Base-by-base conservation (phyloP, 2,888 invertebrate genomes). In the Pollenia angustigena region DNA sequence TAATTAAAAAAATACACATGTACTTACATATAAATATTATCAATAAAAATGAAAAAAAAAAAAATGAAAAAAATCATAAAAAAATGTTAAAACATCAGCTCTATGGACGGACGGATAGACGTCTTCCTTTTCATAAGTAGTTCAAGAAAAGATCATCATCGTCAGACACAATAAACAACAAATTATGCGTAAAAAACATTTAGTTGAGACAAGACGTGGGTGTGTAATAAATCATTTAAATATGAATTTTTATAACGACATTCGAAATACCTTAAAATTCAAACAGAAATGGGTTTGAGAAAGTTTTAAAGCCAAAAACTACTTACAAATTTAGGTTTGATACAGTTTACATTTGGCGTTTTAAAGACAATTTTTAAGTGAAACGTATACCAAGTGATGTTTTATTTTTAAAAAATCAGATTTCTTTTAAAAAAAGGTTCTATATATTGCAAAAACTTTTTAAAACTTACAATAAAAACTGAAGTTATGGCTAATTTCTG, bases 151-250 rank as follows among this genome's bases (percentile, higher is more conserved):
- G 42, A 69, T 40, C 40, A 75, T 74, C 60, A 69, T 40, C 54
- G 6, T 50, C 76, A 82, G 82, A 82, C 82, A 82, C 62, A 69
- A 76, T 62, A 69, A 23, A 82, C 69, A 71, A 54, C 44, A 75
- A 82, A 76, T 82, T 76, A 44, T 82, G 76, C 82, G 76, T 82
- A 18, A 64, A 72, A 64, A 72, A 48, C 54, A 54, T 14, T 16
- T 42, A 75, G 14, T 42, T 75, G 64, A 44, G 62, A 76, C 52
- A 58, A 54, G 11, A 60, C 76, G 82, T 82, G 82, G 82, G 82
- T 64, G 82, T 76, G 82, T 82, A 82, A 76, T 62, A 71, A 81
- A 81, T 68, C 74, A 60, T 58, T 56, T 40, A 32, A 60, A 60
- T 52, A 11, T 12, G 9, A 23, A n/a, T 16, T 48, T 40, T 32